Base-by-base conservation (phyloP, 2,797 vertebrate genomes). In the Zenarchopterus dispar region DNA sequence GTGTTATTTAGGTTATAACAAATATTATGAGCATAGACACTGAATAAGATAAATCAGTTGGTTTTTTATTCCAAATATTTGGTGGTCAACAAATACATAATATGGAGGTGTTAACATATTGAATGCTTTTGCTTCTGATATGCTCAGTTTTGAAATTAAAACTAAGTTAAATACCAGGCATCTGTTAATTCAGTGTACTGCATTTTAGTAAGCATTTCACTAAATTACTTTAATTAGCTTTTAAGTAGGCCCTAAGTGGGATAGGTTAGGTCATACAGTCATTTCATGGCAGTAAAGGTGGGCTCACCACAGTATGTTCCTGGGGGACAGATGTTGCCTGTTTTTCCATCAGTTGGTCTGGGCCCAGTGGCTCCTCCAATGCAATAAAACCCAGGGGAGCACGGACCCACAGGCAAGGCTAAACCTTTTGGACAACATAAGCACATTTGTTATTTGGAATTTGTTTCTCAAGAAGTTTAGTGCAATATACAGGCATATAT, bases 351-450 rank as follows among this genome's bases (percentile, higher is more conserved):
- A 59, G 68, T 89, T 67, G 96, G 96, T 68, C 87, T 92, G 21
- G 94, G 87, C 43, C 88, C 82, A 19, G 63, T 84, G 57, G 97
- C 93, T 82, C 92, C 90, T 69, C 90, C 91, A 1, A 31, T 75
- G 74, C 96, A 99, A 80, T 93, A 96, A 90, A 95, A 97, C 1
- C 97, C 96, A 62, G 94, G 71, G 43, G 90, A 77, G 63, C 97
- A 98, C 6, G 94, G 92, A 7, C 96, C 95, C 41, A 86, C 92
- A 10, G 96, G 95, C 7, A 87, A 81, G 47, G 94, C 78, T 65
- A 98, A 88, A 66, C 96, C 96, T 98, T 86, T 62, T 55, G 53
- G 63, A 33, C 0, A 41, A 65, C 44, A 70, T 48, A 9, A 18
- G 24, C 5, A 1, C 2, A 17, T 31, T 28, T 39, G 9, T 72